phyloP scores from a whole-genome alignment of 2,113 vertebrate species.

The Rhinolophus ferrumequinum region DNA sequence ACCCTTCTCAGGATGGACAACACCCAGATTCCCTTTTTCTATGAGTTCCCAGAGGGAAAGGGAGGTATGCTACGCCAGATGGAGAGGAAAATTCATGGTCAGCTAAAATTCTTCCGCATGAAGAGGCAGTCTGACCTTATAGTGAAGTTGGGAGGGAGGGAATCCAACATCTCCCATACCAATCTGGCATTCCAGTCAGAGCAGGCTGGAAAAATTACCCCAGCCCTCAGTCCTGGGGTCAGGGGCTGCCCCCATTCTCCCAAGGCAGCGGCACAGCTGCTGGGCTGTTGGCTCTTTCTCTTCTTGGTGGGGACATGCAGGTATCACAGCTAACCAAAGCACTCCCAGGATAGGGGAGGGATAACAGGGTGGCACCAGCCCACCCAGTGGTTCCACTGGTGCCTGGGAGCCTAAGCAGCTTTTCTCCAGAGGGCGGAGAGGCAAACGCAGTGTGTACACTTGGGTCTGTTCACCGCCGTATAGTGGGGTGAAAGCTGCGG shows the following conservation, averaged over 20 bases:
- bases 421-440: neutral
- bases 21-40: neutral
- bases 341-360: neutral
- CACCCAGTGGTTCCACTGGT: accelerated
- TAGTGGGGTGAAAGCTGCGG: neutral
- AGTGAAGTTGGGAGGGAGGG: neutral
- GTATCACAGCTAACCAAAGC: neutral
- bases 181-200: neutral
- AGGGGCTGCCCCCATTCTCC: neutral
- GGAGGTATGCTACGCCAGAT: neutral
- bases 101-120: neutral
- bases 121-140: neutral
- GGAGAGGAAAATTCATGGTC: neutral
- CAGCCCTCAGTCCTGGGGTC: neutral
- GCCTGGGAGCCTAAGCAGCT: neutral
- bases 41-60: neutral
- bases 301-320: neutral
- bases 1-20: neutral
- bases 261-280: neutral
- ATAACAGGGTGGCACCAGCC: neutral
- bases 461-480: neutral
- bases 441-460: neutral
- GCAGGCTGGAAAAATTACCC: neutral
- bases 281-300: neutral
- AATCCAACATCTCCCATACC: no score